Base-by-base conservation (phyloP, 2,113 vertebrate genomes). In the Chionodraco myersi region DNA sequence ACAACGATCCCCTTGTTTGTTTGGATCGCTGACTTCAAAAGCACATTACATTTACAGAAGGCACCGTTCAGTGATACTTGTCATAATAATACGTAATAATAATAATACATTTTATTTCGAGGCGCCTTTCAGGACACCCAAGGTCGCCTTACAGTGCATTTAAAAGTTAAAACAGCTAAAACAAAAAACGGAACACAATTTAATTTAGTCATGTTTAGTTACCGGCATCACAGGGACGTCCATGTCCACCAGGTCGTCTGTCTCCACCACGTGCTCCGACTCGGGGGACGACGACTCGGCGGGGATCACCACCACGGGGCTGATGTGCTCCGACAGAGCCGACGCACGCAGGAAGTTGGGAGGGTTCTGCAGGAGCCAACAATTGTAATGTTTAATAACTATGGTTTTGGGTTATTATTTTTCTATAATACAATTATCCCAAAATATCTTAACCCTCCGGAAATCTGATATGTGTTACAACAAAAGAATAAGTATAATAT, bases 281-380 rank as follows among this genome's bases (percentile, higher is more conserved):
- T 99, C 98, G 0, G 98, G 98, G 0, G 98, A 99, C 0, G 97
- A 97, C 0, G 96, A 93, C 91, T 98, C 98, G 0, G 93, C 96
- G 0, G 98, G 97, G 82, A 99, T 99, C 64, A 99, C 96, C 73
- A 99, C 98, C 89, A 99, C 98, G 0, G 98, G 98, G 89, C 97
- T 99, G 93, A 99, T 97, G 95, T 99, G 98, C 79, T 99, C 98
- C 0, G 97, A 99, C 85, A 99, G 94, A 0, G 98, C 98, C 0
- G 98, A 99, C 10, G 98, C 98, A 0, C 98, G 96, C 49, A 99
- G 95, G 91, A 99, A 99, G 93, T 99, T 99, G 52, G 98, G 98
- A 54, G 97, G 97, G 88, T 96, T 97, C 98, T 99, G 91, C 2
- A 30, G 53, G 45, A 80, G 74, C 16, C 26, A 61, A 6, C 77